Conservation (phyloP, 2,113 vertebrate genomes). For the Capra hircus region DNA sequence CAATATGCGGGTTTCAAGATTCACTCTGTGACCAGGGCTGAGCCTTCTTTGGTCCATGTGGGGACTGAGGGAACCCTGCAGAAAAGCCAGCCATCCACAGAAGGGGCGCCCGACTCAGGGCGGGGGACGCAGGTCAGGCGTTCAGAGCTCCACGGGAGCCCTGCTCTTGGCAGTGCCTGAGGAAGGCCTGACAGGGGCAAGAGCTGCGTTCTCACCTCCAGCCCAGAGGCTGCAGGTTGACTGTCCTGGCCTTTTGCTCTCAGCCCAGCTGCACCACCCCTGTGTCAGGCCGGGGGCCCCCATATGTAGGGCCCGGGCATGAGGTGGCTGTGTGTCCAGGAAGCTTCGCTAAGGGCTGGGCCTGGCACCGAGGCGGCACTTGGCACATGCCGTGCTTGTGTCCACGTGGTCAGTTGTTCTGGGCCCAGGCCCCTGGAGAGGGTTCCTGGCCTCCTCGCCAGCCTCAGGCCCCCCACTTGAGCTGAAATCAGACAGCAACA, state of each 20-base stretch:
- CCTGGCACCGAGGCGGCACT: neutral
- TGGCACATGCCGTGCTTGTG: neutral
- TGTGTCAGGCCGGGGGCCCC: neutral
- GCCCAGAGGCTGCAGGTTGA: neutral
- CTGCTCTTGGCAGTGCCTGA: too few species aligned
- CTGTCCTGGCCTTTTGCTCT: neutral
- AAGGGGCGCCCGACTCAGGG: neutral
- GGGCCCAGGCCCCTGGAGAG: neutral
- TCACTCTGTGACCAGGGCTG: neutral
- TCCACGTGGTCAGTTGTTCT: neutral
- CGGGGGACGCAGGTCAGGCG: fast-evolving
- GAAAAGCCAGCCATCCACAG: neutral
- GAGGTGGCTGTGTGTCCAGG: neutral
- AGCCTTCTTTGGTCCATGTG: neutral
- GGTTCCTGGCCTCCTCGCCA: neutral
- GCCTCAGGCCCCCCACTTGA: neutral
- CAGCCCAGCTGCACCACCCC: neutral
- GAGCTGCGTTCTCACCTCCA: neutral
- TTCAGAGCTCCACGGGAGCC: neutral
- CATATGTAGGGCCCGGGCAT: neutral
- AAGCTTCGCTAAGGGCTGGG: neutral
- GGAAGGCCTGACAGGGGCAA: too few species aligned
- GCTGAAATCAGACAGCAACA: neutral
- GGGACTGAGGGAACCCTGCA: neutral
- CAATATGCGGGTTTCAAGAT: neutral